Conservation (phyloP, 2,888 invertebrate genomes). For the Zygaena filipendulae region DNA sequence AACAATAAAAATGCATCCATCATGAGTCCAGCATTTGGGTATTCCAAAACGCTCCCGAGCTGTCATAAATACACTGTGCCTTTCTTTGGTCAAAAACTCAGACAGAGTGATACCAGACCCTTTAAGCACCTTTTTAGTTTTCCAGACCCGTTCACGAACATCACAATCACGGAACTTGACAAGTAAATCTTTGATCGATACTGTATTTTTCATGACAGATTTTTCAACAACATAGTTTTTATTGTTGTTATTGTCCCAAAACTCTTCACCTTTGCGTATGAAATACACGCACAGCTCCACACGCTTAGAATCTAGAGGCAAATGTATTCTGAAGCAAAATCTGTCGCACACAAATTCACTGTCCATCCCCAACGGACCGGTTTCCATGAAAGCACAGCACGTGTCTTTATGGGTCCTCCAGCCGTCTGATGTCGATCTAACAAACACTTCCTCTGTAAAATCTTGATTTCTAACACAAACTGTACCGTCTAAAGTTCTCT, state of each 20-base stretch:
- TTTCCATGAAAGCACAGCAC: slow-evolving; percentile 75
- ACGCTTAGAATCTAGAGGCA: slow-evolving; percentile 75
- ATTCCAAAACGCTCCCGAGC: slow-evolving; percentile 8
- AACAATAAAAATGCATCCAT: slow-evolving; percentile 6
- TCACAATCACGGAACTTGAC: slow-evolving; percentile 1
- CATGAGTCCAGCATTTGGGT: slow-evolving; percentile 9
- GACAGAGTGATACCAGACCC: slow-evolving; percentile 8
- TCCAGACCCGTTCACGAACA: slow-evolving; percentile 5
- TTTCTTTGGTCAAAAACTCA: slow-evolving; percentile 8
- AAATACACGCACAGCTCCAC: slow-evolving; percentile 93
- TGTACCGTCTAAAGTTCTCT: slow-evolving; percentile 85
- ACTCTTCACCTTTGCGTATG: slow-evolving; percentile 75
- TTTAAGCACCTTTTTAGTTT: slow-evolving; percentile 6
- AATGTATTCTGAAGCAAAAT: slow-evolving; percentile 83
- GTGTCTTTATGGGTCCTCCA: slow-evolving; percentile 88
- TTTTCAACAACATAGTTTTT: slow-evolving; percentile 75
- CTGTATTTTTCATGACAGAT: slow-evolving; percentile 38
- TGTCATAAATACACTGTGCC: slow-evolving; percentile 7
- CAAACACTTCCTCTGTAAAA: slow-evolving; percentile 87
- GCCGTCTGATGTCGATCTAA: slow-evolving; percentile 80
- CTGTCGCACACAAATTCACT: slow-evolving; percentile 85
- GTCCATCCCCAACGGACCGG: slow-evolving; percentile 59
- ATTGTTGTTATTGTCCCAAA: slow-evolving; percentile 90
- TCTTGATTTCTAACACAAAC: slow-evolving; percentile 92
- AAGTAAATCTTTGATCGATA: slow-evolving; percentile 29